phyloP scores from a whole-genome alignment of 2,797 vertebrate species.

The Mastacembelus armatus region DNA sequence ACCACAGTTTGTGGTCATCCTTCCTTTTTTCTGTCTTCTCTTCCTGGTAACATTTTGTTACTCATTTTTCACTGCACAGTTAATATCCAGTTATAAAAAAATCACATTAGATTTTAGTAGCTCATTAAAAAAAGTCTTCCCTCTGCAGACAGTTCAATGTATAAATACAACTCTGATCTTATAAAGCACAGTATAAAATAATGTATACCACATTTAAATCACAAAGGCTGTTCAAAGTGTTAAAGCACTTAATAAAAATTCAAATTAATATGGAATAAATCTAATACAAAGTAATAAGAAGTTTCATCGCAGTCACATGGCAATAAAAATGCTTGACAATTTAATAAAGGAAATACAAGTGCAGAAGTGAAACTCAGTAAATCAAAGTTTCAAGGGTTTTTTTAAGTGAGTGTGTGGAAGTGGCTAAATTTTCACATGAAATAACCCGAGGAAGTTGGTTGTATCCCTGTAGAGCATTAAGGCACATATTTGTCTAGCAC shows the following conservation, averaged over 20 bases:
- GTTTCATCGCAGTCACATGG: too few species aligned
- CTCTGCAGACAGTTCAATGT: not conserved
- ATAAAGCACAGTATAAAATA: not conserved
- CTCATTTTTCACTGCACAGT: not conserved
- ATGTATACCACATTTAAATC: not conserved
- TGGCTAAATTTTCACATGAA: not conserved
- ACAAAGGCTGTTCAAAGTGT: not conserved
- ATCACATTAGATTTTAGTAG: not conserved
- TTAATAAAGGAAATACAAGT: not conserved
- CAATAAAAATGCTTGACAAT: too few species aligned
- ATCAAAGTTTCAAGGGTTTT: too few species aligned
- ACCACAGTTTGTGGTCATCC: not conserved
- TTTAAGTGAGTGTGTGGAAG: not conserved
- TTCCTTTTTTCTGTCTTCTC: not conserved
- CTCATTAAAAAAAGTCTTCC: not conserved
- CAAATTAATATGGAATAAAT: not conserved
- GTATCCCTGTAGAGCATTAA: too few species aligned
- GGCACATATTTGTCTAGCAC: not conserved
- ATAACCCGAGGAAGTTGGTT: slow-evolving; percentile 1
- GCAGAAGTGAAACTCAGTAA: not conserved
- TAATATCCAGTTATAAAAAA: not conserved
- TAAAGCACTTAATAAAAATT: not conserved
- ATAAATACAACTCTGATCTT: not conserved
- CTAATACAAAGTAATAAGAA: slow-evolving; percentile 2
- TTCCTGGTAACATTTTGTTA: not conserved